These are phyloP conservation scores for Gnatocerus cornutus DNA, from an alignment of 2,888 invertebrate genomes.

Conservation along the genomic window DNA sequence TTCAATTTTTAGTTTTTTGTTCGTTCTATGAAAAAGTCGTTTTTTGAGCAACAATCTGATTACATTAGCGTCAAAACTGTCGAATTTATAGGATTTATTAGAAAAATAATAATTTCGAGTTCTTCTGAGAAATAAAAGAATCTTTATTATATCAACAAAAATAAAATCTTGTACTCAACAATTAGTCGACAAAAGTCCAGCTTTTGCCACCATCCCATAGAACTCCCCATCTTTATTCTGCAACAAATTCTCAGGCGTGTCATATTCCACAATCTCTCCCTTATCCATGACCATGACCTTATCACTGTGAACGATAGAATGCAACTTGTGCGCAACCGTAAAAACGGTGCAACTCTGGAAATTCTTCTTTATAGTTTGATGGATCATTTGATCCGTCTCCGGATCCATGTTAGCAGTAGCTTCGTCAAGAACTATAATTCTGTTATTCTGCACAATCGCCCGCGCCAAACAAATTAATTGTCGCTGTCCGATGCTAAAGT, in stretches of 20 bases:
- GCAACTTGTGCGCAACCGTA: conserved; percentile 68
- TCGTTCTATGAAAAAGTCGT: too few species aligned
- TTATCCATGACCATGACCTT: conserved; percentile 73
- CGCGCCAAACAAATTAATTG: conserved; percentile 75
- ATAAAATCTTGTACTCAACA: too few species aligned
- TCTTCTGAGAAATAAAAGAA: too few species aligned
- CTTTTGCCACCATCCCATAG: conserved; percentile 79
- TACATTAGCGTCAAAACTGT: too few species aligned
- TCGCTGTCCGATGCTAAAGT: conserved; percentile 72
- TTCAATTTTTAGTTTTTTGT: too few species aligned
- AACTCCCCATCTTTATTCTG: conserved; percentile 76
- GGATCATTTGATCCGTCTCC: conserved; percentile 73
- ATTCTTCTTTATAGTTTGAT: conserved; percentile 72
- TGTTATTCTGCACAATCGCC: conserved; percentile 72
- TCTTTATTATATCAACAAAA: too few species aligned
- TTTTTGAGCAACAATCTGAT: too few species aligned
- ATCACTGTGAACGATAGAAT: conserved; percentile 76
- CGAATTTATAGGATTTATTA: too few species aligned
- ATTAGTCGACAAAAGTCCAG: conserved; percentile 71
- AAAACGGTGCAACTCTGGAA: conserved; percentile 74
- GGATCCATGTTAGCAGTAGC: conserved; percentile 76
- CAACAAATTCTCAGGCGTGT: conserved; percentile 65
- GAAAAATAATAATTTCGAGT: too few species aligned
- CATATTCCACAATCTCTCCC: conserved; percentile 67
- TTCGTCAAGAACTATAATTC: conserved; percentile 74